A percentile compares a stretch with the other conserved stretches of the same genome.
Conservation (phyloP, 2,113 vertebrate genomes). For the Pollimyrus isidori region DNA sequence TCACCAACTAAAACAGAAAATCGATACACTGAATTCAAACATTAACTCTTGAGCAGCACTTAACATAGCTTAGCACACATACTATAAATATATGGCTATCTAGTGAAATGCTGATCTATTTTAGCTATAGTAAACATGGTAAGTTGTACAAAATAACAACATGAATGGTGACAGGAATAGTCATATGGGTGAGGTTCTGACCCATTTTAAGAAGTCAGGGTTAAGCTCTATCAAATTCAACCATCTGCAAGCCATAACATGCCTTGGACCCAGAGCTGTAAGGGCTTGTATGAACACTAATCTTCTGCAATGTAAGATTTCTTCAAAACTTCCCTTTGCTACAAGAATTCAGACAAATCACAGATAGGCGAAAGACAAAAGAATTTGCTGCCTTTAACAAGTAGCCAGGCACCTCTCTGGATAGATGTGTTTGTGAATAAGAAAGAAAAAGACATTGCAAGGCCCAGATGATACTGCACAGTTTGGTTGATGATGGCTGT, state of each 20-base stretch:
- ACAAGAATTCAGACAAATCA: background rate
- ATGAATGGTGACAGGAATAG: background rate
- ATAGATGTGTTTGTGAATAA: background rate
- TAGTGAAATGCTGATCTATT: background rate
- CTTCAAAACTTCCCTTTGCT: background rate
- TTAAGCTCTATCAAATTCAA: background rate
- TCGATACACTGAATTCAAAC: background rate
- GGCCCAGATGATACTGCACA: background rate
- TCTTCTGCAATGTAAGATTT: background rate
- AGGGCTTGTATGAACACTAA: background rate
- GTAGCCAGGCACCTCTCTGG: background rate
- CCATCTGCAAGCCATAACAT: background rate
- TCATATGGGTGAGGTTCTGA: background rate
- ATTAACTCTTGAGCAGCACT: background rate
- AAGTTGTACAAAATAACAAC: background rate
- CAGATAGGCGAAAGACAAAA: background rate
- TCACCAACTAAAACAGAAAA: background rate
- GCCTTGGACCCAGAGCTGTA: background rate
- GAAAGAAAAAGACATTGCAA: background rate
- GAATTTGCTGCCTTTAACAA: background rate
- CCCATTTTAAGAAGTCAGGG: background rate
- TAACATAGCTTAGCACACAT: background rate
- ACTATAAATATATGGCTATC: background rate
- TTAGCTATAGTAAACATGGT: background rate
- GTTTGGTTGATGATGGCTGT: background rate